Percentiles rank a stretch among this genome's conserved stretches.
Evolutionary conservation across 2,888 invertebrate species (phyloP).

Genomic region (Aleiodes leptofemur): DNA sequence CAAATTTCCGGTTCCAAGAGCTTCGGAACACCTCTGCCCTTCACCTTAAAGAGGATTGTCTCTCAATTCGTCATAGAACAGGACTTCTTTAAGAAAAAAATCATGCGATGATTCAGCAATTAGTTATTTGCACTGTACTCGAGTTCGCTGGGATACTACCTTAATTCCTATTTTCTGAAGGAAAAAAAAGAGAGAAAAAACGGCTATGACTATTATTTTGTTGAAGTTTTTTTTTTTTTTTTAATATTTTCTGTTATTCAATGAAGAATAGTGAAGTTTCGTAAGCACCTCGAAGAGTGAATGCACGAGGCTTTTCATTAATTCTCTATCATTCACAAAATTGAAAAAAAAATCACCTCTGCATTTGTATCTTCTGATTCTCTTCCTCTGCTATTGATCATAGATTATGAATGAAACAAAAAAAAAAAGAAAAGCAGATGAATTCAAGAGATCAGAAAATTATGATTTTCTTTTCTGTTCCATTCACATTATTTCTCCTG

Average conservation of each 20-base stretch:
- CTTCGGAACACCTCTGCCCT: no score
- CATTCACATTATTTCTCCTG: constrained; percentile 68
- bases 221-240: neutral
- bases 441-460: constrained; percentile 53
- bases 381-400: constrained; percentile 33
- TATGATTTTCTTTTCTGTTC: constrained; percentile 70
- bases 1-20: no score
- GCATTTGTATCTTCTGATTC: neutral
- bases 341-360: neutral
- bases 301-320: constrained; percentile 23
- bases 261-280: neutral
- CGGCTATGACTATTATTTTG: neutral
- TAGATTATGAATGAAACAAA: constrained; percentile 21
- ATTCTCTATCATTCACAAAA: neutral
- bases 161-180: no score
- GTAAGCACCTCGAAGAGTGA: neutral
- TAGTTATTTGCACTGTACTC: no score
- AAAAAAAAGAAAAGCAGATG: constrained; percentile 6
- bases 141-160: no score
- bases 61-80: no score
- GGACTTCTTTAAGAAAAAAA: no score
- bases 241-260: neutral
- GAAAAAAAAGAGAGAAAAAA: no score
- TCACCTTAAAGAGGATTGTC: no score
- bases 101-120: no score